phyloP scores from a whole-genome alignment of 2,888 invertebrate genomes.

The Cryptosula pallasiana region DNA sequence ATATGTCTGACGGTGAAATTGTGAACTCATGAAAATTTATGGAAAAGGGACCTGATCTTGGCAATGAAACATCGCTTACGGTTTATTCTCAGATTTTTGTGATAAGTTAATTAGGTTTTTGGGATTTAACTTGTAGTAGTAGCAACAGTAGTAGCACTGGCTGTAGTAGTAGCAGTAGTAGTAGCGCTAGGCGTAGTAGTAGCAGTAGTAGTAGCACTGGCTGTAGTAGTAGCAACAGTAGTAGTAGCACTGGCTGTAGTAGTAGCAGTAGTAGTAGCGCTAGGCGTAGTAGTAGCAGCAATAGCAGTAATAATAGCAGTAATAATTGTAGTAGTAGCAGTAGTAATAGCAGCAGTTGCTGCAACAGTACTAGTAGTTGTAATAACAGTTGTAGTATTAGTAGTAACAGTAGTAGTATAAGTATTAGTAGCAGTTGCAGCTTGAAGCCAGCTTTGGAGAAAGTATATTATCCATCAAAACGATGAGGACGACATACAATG shows the following conservation, averaged over 20 bases:
- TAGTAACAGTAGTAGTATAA: neutral
- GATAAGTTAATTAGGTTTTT: too few relatives aligned
- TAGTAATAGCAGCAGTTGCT: neutral
- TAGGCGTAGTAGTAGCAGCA: neutral
- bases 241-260: neutral
- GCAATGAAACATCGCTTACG: too few relatives aligned
- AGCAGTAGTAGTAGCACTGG: neutral
- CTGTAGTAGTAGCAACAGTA: neutral
- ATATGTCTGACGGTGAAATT: too few relatives aligned
- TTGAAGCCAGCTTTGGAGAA: too few relatives aligned
- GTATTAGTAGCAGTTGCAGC: neutral
- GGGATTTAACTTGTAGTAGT: neutral
- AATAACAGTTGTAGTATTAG: neutral
- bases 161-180: neutral
- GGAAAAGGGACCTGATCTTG: too few relatives aligned
- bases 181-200: neutral
- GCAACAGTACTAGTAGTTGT: neutral
- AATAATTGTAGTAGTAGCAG: neutral
- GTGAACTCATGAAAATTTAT: too few relatives aligned
- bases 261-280: neutral
- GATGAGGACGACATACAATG: too few relatives aligned
- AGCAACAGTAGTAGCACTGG: neutral
- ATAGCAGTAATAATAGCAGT: neutral
- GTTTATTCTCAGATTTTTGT: too few relatives aligned
- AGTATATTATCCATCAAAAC: too few relatives aligned